Evolutionary conservation across 2,888 invertebrate species (phyloP).

Genomic region (Caenorhabditis drosophilae): DNA sequence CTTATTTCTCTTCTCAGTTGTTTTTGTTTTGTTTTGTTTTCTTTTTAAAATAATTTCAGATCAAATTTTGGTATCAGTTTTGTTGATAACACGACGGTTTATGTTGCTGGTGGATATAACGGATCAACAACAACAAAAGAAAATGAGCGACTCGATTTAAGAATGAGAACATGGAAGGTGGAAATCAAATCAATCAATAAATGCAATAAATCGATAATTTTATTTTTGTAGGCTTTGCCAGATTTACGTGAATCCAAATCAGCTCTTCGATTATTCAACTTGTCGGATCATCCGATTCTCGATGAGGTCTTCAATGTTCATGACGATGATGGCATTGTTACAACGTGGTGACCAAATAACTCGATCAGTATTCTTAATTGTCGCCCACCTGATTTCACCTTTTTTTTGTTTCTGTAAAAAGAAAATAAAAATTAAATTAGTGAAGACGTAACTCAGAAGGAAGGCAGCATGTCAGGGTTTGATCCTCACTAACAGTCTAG

Average conservation of each 20-base stretch:
- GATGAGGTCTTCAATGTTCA: conserved; percentile 30
- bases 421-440: conserved; percentile 18
- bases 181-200: neutral
- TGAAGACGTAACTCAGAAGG: conserved; percentile 52
- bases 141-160: conserved; percentile 28
- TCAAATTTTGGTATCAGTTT: conserved; percentile 28
- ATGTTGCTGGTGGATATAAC: conserved; percentile 49
- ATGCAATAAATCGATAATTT: neutral
- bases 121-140: conserved; percentile 35
- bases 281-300: conserved; percentile 32
- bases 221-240: conserved; percentile 7
- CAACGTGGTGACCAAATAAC: conserved; percentile 19
- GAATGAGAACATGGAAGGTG: conserved; percentile 29
- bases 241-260: conserved; percentile 31
- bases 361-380: no score
- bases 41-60: conserved; percentile 5
- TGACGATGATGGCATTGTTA: conserved; percentile 17
- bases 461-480: conserved; percentile 47
- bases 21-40: neutral
- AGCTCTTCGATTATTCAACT: conserved; percentile 29
- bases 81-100: conserved; percentile 16
- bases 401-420: no score
- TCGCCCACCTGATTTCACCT: no score
- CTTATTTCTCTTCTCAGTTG: neutral
- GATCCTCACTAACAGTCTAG: conserved; percentile 43